Evolutionary conservation across 2,888 invertebrate species (phyloP).

Genomic region (Taenaris catops): DNA sequence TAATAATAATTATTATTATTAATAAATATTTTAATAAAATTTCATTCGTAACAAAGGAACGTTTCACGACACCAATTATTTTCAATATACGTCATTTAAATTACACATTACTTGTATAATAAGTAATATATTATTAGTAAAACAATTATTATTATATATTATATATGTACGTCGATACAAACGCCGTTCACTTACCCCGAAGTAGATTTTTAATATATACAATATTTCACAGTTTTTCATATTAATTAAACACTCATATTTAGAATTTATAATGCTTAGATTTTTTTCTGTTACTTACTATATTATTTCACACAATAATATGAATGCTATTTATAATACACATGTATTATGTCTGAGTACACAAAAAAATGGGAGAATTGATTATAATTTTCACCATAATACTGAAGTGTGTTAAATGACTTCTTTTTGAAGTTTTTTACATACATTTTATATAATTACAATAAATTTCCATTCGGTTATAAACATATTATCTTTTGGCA

Average conservation of each 20-base stretch:
- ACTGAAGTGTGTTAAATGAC: too few relatives aligned
- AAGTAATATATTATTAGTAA: conserved; percentile 33
- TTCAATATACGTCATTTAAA: conserved; percentile 43
- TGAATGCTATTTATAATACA: conserved; percentile 8
- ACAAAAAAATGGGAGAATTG: too few relatives aligned
- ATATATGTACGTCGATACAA: conserved; percentile 52
- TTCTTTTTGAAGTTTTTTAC: too few relatives aligned
- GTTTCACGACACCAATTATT: conserved; percentile 62
- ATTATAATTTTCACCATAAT: too few relatives aligned
- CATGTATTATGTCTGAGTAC: conserved; percentile 1
- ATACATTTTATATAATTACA: too few relatives aligned
- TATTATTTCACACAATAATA: conserved; percentile 47
- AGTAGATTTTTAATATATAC: conserved; percentile 54
- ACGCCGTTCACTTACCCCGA: conserved; percentile 50
- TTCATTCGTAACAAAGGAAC: conserved; percentile 64
- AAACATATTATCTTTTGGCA: too few relatives aligned
- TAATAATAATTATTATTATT: too few relatives aligned
- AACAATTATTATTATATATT: conserved; percentile 21
- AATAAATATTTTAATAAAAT: conserved; percentile 61
- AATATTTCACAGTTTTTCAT: conserved; percentile 33
- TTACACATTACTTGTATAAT: conserved; percentile 34
- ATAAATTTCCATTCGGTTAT: too few relatives aligned
- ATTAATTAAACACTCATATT: conserved; percentile 40
- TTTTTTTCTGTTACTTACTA: conserved; percentile 29
- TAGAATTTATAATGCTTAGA: conserved; percentile 53